These are phyloP conservation scores for Bombylius major DNA, from an alignment of 2,888 invertebrate species.

Conservation along the genomic window DNA sequence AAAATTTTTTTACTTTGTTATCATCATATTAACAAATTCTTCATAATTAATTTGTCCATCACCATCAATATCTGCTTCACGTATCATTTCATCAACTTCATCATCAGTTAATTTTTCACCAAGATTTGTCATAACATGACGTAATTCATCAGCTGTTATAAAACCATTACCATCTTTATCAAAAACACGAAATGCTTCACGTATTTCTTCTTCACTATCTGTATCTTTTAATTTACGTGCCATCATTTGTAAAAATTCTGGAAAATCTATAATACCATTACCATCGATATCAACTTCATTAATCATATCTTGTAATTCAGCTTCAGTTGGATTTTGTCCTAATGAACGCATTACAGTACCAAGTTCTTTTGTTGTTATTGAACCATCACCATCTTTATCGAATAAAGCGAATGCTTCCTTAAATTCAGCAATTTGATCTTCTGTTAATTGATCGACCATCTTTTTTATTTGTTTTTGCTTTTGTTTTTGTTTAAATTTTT, in stretches of 20 bases:
- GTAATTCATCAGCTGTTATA: constrained; percentile 90
- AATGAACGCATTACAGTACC: constrained; percentile 98
- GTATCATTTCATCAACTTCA: constrained; percentile 98
- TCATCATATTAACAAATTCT: constrained; percentile 94
- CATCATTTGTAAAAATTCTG: constrained; percentile 98
- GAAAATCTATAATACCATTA: constrained; percentile 96
- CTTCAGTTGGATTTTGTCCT: constrained; percentile 99
- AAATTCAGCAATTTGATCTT: constrained; percentile 99
- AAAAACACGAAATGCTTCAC: constrained; percentile 94
- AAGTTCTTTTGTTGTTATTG: constrained; percentile 98
- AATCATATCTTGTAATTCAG: constrained; percentile 99
- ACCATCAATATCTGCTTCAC: constrained; percentile 95
- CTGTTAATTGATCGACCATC: constrained; percentile 88
- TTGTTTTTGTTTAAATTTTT: neutral
- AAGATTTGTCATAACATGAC: constrained; percentile 97
- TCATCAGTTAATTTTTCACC: constrained; percentile 98
- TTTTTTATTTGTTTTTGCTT: neutral
- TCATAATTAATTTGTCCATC: constrained; percentile 73
- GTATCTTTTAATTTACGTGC: constrained; percentile 98
- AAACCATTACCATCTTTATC: constrained; percentile 99
- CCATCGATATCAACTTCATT: constrained; percentile 89
- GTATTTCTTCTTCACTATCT: constrained; percentile 94
- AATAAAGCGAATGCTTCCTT: constrained; percentile 99
- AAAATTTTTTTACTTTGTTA: constrained; percentile 64
- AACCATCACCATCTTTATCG: constrained; percentile 99